Evolutionary conservation across 2,888 invertebrate species (phyloP).

Genomic region (Conchocele bisecta): DNA sequence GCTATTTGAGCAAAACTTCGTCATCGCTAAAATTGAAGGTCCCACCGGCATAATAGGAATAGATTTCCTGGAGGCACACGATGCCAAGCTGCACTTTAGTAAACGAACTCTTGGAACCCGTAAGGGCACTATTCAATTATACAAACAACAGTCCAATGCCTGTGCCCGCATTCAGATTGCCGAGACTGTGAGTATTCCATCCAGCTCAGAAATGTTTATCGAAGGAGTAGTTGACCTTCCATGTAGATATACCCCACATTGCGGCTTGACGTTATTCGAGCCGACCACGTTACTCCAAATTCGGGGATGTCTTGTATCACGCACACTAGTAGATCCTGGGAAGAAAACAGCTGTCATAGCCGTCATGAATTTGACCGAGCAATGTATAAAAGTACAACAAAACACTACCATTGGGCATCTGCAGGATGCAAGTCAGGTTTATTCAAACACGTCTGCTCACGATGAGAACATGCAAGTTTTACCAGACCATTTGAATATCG

Average conservation of each 20-base stretch:
- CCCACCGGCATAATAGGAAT: not conserved
- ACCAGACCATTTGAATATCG: conserved; percentile 22
- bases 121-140: too few species aligned
- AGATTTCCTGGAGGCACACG: not conserved
- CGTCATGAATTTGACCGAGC: not conserved
- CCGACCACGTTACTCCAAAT: not conserved
- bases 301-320: not conserved
- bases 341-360: not conserved
- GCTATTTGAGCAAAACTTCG: not conserved
- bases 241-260: too few species aligned
- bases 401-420: not conserved
- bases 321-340: not conserved
- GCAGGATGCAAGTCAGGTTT: not conserved
- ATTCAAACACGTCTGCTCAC: too few species aligned
- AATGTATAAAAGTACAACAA: not conserved
- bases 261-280: too few species aligned
- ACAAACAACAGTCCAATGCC: too few species aligned
- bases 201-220: too few species aligned
- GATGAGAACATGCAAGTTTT: not conserved
- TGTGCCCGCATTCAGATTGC: too few species aligned
- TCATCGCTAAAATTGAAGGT: not conserved
- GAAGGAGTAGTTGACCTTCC: too few species aligned
- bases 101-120: not conserved
- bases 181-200: too few species aligned
- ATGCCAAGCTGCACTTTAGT: not conserved